Conservation (phyloP, 2,113 vertebrate genomes). For the Crypturellus undulatus region DNA sequence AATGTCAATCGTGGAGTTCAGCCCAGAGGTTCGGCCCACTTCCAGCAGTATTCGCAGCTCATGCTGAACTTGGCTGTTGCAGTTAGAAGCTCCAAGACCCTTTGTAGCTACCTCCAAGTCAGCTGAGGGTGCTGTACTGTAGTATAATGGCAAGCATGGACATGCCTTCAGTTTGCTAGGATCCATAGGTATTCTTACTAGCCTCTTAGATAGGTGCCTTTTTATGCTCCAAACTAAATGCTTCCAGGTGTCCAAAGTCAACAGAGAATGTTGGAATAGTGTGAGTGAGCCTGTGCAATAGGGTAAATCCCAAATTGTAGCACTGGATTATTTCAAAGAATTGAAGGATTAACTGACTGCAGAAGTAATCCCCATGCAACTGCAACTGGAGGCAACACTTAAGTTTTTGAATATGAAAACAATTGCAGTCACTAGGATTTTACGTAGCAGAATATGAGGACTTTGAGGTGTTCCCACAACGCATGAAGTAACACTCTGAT, state of each 20-base stretch:
- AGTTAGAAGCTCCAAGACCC: neutral
- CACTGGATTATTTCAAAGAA: neutral
- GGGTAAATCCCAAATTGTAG: neutral
- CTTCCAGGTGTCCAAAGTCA: neutral
- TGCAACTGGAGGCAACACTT: neutral
- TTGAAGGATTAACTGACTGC: neutral
- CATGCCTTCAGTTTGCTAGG: rapidly evolving
- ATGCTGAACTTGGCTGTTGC: neutral
- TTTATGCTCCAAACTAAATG: neutral
- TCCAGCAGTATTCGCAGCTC: neutral
- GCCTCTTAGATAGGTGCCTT: neutral
- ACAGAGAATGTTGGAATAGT: neutral
- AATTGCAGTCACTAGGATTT: neutral
- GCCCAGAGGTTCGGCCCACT: neutral
- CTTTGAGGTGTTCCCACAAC: neutral
- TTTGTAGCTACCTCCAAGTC: neutral
- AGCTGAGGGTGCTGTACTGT: too few relatives aligned
- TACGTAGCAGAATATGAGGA: neutral
- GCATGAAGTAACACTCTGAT: neutral
- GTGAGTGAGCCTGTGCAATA: rapidly evolving
- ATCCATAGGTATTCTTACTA: neutral
- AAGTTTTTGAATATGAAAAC: neutral
- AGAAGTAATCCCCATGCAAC: neutral
- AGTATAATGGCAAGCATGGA: neutral
- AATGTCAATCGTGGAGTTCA: neutral